These are phyloP conservation scores for Harlomillsia oculata DNA, from an alignment of 1,140 invertebrate species.

Conservation along the genomic window DNA sequence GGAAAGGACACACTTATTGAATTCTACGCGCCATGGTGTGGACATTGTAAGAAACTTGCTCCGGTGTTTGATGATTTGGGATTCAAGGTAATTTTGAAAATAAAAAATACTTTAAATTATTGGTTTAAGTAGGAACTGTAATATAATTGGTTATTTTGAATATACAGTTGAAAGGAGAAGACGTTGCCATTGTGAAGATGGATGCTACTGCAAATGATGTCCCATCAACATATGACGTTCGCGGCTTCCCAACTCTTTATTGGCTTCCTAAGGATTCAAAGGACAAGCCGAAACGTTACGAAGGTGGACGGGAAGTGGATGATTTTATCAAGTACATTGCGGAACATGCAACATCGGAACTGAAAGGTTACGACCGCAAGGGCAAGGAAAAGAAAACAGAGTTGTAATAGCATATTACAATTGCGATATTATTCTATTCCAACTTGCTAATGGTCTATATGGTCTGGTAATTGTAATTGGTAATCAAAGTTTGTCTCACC, in stretches of 20 bases:
- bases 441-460: too few relatives aligned
- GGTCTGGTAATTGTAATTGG: too few relatives aligned
- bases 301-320: slow-evolving; percentile 86
- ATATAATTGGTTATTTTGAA: background rate
- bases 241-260: slow-evolving; percentile 94
- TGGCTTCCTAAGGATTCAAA: slow-evolving; percentile 83
- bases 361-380: slow-evolving; percentile 77
- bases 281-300: slow-evolving; percentile 75
- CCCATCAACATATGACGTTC: slow-evolving; percentile 79
- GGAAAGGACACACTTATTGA: slow-evolving; percentile 90
- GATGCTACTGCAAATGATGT: slow-evolving; percentile 99
- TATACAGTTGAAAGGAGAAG: slow-evolving; percentile 66
- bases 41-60: slow-evolving; percentile 92
- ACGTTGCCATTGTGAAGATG: slow-evolving; percentile 90
- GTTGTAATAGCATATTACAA: slow-evolving; percentile 27
- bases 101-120: background rate
- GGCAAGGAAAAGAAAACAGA: slow-evolving; percentile 70
- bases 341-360: slow-evolving; percentile 76
- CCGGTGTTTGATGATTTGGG: slow-evolving; percentile 91
- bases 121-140: background rate
- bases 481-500: too few relatives aligned
- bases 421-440: too few relatives aligned
- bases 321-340: slow-evolving; percentile 96
- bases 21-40: slow-evolving; percentile 99
- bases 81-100: slow-evolving; percentile 55